phyloP scores from a whole-genome alignment of 2,113 vertebrate genomes.

The Cercocebus atys region DNA sequence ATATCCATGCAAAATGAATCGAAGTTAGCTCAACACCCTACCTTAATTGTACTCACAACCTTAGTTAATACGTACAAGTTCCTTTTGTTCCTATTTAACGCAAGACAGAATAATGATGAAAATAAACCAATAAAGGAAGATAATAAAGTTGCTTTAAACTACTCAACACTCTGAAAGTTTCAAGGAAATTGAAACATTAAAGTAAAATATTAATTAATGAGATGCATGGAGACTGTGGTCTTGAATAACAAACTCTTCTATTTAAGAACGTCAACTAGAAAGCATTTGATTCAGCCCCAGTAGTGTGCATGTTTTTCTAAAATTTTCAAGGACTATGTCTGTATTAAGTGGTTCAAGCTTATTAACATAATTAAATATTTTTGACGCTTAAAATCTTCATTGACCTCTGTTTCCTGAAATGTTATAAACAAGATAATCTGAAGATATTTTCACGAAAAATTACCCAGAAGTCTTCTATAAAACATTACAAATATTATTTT shows the following conservation, averaged over 20 bases:
- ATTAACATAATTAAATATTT: neutral
- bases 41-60: neutral
- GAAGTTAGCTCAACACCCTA: neutral
- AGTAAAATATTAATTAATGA: neutral
- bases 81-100: neutral
- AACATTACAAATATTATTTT: conserved; percentile 5
- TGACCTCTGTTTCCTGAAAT: conserved; percentile 17
- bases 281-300: neutral
- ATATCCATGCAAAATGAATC: neutral
- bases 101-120: neutral
- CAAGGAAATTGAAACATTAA: neutral
- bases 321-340: neutral
- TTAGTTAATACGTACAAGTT: neutral
- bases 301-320: neutral
- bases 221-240: neutral
- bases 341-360: neutral
- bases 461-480: neutral
- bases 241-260: neutral
- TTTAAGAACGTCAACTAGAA: neutral
- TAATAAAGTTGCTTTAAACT: neutral
- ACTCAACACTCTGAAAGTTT: neutral
- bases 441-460: neutral
- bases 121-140: neutral
- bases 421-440: neutral
- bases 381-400: neutral